Evolutionary conservation across 2,113 vertebrate genomes (phyloP), one percentile per base, ranked within the genome.

Genomic region (Chaetops frenatus): DNA sequence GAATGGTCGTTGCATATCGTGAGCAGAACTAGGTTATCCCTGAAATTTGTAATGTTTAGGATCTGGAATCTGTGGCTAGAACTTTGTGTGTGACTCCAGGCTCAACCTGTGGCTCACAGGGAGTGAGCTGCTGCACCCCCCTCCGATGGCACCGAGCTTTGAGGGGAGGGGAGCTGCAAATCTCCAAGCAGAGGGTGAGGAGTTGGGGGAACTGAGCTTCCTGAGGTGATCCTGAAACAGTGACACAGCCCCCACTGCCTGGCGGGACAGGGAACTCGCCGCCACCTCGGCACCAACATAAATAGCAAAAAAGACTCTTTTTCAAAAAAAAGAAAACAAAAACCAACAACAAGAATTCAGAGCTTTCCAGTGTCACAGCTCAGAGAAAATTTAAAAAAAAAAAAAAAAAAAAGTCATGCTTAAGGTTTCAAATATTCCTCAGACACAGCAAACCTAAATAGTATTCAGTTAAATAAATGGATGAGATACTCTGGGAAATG

Each of bases 391-490:
- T 71, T 56, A 81, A 91, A 96, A 96, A 29, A 70, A 50, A 82
- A 89, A 92, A 28, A n/a, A 42, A 6, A 33, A 33, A 81, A 96
- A 96, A 96, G 81, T 96, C 97, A 98, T 98, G 98, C 98, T 97
- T 92, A 97, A 98, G 91, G 97, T 97, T 95, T 97, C 93, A 97
- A 97, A 98, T 97, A 98, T 90, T 98, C 97, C 97, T 98, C 96
- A 98, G 98, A 98, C 98, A 98, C 98, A 97, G 98, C 98, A 99
- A 98, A 98, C 98, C 98, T 98, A 97, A 98, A 97, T 96, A 96
- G 95, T 90, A 96, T 93, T 94, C 94, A 92, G 92, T 97, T 97
- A 97, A 97, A 96, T 94, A 97, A 97, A 96, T 62, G 95, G 66
- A 88, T 92, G 97, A 93, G 96, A 88, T 82, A 97, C 91, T 97